Percentiles rank a stretch among this genome's conserved stretches.
These are phyloP conservation scores for Adoxophyes honmai DNA, from an alignment of 1,140 invertebrate species.

Conservation along the genomic window DNA sequence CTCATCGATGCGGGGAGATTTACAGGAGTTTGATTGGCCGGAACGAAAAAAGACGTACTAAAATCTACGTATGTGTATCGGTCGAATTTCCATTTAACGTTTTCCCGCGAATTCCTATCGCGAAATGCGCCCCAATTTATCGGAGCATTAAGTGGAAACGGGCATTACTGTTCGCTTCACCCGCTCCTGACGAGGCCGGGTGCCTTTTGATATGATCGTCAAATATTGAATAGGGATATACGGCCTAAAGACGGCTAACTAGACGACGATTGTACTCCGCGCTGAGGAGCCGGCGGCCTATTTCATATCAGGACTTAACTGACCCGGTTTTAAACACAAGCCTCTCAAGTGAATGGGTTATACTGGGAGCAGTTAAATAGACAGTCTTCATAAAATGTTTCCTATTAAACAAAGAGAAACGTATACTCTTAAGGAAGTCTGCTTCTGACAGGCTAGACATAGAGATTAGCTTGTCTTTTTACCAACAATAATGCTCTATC, in stretches of 20 bases:
- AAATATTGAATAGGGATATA: slow-evolving; percentile 36
- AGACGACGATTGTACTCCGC: background rate
- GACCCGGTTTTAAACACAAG: too few species aligned
- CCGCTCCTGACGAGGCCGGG: slow-evolving; percentile 28
- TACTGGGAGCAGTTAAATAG: too few species aligned
- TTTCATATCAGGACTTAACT: too few species aligned
- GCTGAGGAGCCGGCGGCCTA: background rate
- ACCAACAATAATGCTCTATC: too few species aligned
- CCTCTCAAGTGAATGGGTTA: too few species aligned
- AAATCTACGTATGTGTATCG: slow-evolving; percentile 8
- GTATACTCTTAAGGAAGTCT: too few species aligned
- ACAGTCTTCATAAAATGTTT: too few species aligned
- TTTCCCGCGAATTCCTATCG: slow-evolving; percentile 30
- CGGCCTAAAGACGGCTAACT: slow-evolving; percentile 14
- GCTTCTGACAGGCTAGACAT: too few species aligned
- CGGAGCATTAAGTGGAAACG: slow-evolving; percentile 44
- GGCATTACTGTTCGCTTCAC: slow-evolving; percentile 45
- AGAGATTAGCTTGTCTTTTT: too few species aligned
- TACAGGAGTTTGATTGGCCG: slow-evolving; percentile 13
- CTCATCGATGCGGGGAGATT: background rate
- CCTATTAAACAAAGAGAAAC: too few species aligned
- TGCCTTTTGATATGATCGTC: slow-evolving; percentile 32
- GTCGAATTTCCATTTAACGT: slow-evolving; percentile 36
- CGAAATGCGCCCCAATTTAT: slow-evolving; percentile 31
- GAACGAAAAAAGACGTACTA: background rate